Conservation (phyloP, 1,140 invertebrate species). For the Pemphigus obesinymphae region DNA sequence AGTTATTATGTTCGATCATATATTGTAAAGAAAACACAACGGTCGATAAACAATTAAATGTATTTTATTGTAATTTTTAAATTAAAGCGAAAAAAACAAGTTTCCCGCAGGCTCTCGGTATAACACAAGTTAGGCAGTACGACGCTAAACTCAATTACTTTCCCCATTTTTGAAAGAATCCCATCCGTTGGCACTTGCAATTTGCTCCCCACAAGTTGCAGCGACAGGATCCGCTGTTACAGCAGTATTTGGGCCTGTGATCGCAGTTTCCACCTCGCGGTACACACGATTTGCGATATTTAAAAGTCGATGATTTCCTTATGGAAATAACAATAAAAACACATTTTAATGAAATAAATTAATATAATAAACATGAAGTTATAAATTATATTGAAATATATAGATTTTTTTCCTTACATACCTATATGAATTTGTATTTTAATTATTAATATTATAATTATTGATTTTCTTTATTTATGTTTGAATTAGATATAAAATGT, state of each 20-base stretch:
- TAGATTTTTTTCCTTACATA: too few relatives aligned
- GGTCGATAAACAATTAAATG: too few relatives aligned
- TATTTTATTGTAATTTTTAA: too few relatives aligned
- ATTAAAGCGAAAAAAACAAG: too few relatives aligned
- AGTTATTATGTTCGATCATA: too few relatives aligned
- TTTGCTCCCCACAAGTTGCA: constrained; percentile 89
- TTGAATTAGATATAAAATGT: too few relatives aligned
- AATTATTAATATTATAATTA: background rate
- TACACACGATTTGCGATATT: constrained; percentile 76
- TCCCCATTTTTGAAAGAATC: constrained; percentile 86
- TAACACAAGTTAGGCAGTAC: too few relatives aligned
- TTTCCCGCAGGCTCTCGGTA: too few relatives aligned
- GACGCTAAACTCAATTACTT: background rate
- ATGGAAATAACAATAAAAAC: background rate
- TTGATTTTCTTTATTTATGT: background rate
- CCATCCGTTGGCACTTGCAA: constrained; percentile 81
- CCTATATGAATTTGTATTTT: background rate
- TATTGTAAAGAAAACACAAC: too few relatives aligned
- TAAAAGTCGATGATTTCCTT: background rate
- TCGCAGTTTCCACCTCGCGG: constrained; percentile 76
- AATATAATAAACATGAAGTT: background rate
- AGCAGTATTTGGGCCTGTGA: constrained; percentile 78
- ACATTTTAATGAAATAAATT: background rate
- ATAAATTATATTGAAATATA: too few relatives aligned
- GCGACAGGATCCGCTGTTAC: constrained; percentile 76